These are phyloP conservation scores for Pluvianellus socialis DNA, from an alignment of 2,113 vertebrate species.

Conservation along the genomic window DNA sequence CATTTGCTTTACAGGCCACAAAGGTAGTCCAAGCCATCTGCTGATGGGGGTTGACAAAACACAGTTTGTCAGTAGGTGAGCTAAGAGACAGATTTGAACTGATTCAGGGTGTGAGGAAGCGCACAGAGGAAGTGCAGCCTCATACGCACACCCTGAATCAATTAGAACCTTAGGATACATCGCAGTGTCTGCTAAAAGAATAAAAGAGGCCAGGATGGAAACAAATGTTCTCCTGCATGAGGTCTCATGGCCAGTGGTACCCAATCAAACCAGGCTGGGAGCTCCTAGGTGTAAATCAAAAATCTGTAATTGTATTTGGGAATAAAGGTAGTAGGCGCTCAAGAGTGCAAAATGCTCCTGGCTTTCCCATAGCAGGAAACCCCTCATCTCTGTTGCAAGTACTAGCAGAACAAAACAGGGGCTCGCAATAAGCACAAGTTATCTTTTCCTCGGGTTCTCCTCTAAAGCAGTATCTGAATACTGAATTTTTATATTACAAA, in stretches of 20 bases:
- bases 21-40: background rate
- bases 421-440: background rate
- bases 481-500: background rate
- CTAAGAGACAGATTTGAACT: background rate
- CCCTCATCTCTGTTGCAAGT: background rate
- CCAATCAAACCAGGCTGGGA: background rate
- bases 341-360: background rate
- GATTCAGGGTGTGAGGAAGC: background rate
- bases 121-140: background rate
- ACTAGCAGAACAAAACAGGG: background rate
- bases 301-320: background rate
- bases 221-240: background rate
- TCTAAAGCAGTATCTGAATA: background rate
- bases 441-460: background rate
- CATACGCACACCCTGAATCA: background rate
- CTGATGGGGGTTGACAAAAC: background rate
- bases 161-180: background rate
- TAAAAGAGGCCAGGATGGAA: background rate
- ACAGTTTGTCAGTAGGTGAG: background rate
- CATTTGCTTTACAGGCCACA: background rate
- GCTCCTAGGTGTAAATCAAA: background rate
- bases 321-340: background rate
- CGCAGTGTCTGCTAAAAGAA: background rate
- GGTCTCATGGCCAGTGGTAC: background rate
- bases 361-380: background rate